Evolutionary conservation across 2,888 invertebrate species (phyloP).

Genomic region (Matsumyia berberina): DNA sequence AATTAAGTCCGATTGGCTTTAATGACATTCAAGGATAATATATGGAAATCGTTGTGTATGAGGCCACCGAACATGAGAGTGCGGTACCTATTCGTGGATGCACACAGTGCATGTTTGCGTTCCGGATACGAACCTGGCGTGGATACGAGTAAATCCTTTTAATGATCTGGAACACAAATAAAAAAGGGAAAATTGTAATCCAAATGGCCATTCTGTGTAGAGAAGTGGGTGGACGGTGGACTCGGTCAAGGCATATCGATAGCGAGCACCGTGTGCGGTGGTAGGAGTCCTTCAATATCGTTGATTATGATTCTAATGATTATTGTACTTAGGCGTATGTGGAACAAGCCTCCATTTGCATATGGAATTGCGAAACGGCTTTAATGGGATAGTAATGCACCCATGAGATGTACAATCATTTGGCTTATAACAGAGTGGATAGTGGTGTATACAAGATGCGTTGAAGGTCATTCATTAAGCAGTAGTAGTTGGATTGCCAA

Average conservation of each 20-base stretch:
- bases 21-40: slow-evolving; percentile 67
- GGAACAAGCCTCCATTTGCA: slow-evolving; percentile 52
- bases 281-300: slow-evolving; percentile 36
- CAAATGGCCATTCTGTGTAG: slow-evolving; percentile 46
- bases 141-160: slow-evolving; percentile 58
- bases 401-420: slow-evolving; percentile 19
- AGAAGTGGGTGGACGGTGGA: slow-evolving; percentile 25
- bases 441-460: slow-evolving; percentile 11
- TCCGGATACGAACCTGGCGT: slow-evolving; percentile 5
- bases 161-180: slow-evolving; percentile 67
- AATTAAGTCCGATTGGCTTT: slow-evolving; percentile 69
- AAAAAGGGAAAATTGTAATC: slow-evolving; percentile 36
- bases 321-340: slow-evolving; percentile 55
- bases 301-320: slow-evolving; percentile 71
- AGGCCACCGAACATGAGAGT: background rate
- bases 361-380: slow-evolving; percentile 16
- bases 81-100: background rate
- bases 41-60: slow-evolving; percentile 56
- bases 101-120: slow-evolving; percentile 32
- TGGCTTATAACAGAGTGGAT: slow-evolving; percentile 18
- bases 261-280: background rate
- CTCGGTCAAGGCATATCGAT: slow-evolving; percentile 20
- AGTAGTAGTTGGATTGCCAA: background rate
- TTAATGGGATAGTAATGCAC: slow-evolving; percentile 28
- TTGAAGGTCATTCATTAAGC: slow-evolving; percentile 44